These are phyloP conservation scores for Hippocampus kuda DNA, from an alignment of 2,797 vertebrate genomes.

Conservation along the genomic window DNA sequence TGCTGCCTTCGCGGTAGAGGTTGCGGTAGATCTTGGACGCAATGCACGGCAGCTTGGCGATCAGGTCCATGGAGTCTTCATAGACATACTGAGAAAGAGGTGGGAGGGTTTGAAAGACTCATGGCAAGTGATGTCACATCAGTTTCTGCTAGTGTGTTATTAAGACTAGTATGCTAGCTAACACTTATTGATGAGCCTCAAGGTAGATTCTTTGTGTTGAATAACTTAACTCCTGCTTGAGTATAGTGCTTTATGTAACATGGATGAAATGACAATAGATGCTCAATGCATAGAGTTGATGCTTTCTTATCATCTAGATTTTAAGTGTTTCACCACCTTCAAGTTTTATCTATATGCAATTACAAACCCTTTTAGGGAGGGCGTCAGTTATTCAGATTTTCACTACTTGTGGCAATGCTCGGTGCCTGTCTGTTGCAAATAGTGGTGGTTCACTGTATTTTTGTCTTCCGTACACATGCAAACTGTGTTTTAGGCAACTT, in stretches of 20 bases:
- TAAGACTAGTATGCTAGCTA: not conserved
- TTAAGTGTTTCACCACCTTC: no score
- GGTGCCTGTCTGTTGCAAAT: no score
- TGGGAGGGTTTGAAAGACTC: not conserved
- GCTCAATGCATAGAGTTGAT: no score
- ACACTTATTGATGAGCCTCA: not conserved
- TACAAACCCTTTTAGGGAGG: no score
- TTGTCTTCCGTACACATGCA: no score
- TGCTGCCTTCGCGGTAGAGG: conserved; percentile 89
- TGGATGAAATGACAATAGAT: not conserved
- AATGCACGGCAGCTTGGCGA: conserved; percentile 92
- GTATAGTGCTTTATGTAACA: no score
- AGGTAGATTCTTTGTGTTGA: not conserved
- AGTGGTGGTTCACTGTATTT: no score
- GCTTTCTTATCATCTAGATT: no score
- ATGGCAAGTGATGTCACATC: not conserved
- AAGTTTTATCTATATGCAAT: no score
- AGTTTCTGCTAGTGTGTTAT: not conserved
- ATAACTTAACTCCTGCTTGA: not conserved
- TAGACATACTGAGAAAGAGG: conserved; percentile 73
- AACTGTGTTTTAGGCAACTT: no score
- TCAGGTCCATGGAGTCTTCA: conserved; percentile 96
- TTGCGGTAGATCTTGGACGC: conserved; percentile 98
- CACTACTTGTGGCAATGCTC: no score
- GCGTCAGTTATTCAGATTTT: no score